Conservation (phyloP, 2,113 vertebrate species). For the Pipra filicauda region DNA sequence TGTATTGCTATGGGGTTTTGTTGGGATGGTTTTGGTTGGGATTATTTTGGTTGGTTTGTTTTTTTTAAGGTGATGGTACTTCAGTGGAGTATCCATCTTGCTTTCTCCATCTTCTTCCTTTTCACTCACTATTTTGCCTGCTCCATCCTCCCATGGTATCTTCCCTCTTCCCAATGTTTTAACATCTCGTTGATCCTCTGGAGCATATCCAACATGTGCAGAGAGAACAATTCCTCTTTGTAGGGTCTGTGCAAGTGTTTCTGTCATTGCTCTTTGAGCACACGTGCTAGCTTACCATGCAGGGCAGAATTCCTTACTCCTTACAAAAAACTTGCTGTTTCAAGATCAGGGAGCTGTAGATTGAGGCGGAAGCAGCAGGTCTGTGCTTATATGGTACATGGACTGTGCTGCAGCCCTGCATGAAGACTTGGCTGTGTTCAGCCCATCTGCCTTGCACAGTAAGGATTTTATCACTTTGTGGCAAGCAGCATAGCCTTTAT, state of each 20-base stretch:
- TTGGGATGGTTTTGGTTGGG: background rate
- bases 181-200: background rate
- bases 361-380: background rate
- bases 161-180: background rate
- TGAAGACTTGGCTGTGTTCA: background rate
- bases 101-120: background rate
- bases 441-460: background rate
- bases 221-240: background rate
- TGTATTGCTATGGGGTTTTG: background rate
- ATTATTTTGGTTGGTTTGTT: background rate
- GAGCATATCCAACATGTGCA: background rate
- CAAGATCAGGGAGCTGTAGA: background rate
- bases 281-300: background rate
- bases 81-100: background rate
- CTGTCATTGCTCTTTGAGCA: background rate
- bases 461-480: background rate
- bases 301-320: background rate
- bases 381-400: background rate
- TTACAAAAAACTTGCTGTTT: background rate
- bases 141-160: background rate
- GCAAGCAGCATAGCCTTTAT: background rate
- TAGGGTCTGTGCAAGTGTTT: background rate
- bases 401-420: background rate
- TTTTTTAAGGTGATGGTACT: background rate
- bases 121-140: background rate